A percentile compares a stretch with the other conserved stretches of the same genome.
phyloP scores from a whole-genome alignment of 1,140 invertebrate genomes.

The Papilio xuthus region DNA sequence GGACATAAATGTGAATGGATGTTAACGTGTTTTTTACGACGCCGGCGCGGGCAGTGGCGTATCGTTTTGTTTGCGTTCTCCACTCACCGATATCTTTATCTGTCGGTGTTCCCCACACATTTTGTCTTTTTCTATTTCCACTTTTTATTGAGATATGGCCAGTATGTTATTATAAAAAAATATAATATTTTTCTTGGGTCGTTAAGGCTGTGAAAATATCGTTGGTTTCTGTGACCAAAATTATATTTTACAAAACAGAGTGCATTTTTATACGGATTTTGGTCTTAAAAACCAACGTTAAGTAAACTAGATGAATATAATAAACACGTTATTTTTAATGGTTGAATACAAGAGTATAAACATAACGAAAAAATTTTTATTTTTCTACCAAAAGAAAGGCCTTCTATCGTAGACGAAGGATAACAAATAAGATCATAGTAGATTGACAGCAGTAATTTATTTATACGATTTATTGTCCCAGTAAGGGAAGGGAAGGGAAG shows the following conservation, averaged over 20 bases:
- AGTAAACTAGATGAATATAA: neutral
- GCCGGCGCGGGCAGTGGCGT: slow-evolving; percentile 64
- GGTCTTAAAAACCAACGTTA: no score
- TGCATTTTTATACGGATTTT: no score
- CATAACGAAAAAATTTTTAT: neutral
- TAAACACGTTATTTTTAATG: neutral
- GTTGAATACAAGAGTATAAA: neutral
- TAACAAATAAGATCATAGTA: slow-evolving; percentile 66
- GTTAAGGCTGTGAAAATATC: no score
- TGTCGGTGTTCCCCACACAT: slow-evolving; percentile 54
- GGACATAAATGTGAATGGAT: slow-evolving; percentile 79
- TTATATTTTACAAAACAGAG: neutral
- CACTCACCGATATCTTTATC: slow-evolving; percentile 67
- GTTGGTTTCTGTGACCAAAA: neutral
- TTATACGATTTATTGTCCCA: slow-evolving; percentile 72
- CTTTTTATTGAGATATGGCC: slow-evolving; percentile 42
- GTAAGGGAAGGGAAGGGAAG: slow-evolving; percentile 52
- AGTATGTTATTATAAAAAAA: neutral
- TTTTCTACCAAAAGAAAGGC: slow-evolving; percentile 10
- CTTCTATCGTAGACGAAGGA: neutral
- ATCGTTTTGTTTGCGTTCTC: slow-evolving; percentile 77
- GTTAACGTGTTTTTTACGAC: slow-evolving; percentile 81
- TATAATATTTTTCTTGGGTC: neutral
- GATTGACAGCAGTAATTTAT: slow-evolving; percentile 78
- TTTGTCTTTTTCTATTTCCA: slow-evolving; percentile 51